phyloP scores from a whole-genome alignment of 2,888 invertebrate species.

The Eupithecia subfuscata region DNA sequence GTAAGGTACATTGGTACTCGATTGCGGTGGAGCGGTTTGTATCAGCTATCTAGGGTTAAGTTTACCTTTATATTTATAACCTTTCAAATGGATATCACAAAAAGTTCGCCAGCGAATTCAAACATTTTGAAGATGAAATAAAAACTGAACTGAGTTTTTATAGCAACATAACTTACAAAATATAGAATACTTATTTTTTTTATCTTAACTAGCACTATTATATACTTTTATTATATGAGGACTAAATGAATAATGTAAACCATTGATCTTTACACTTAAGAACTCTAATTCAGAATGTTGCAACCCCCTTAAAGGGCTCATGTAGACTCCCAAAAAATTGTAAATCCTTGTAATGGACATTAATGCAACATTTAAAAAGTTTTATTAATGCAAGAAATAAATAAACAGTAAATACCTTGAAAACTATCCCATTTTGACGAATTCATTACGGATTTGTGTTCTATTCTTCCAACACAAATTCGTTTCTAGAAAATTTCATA shows the following conservation, averaged over 20 bases:
- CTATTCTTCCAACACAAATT: background rate
- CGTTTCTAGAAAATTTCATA: background rate
- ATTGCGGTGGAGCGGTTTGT: background rate
- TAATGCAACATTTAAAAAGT: too few relatives aligned
- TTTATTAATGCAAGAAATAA: too few relatives aligned
- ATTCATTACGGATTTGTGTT: background rate
- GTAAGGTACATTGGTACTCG: constrained; percentile 39
- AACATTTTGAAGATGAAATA: background rate
- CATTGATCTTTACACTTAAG: too few relatives aligned
- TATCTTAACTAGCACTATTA: too few relatives aligned
- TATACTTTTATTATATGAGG: too few relatives aligned
- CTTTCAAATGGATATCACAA: background rate
- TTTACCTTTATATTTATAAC: background rate
- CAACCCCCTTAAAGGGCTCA: too few relatives aligned
- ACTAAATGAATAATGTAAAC: too few relatives aligned
- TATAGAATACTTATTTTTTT: background rate
- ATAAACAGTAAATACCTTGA: too few relatives aligned
- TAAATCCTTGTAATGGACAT: too few relatives aligned
- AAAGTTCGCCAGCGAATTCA: background rate
- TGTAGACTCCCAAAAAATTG: too few relatives aligned
- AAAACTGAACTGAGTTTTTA: background rate
- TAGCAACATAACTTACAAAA: background rate
- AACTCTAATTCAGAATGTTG: too few relatives aligned
- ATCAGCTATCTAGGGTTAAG: background rate
- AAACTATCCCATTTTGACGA: background rate